Conservation (phyloP, 2,888 invertebrate species). For the Brachypalpus laphriformis region DNA sequence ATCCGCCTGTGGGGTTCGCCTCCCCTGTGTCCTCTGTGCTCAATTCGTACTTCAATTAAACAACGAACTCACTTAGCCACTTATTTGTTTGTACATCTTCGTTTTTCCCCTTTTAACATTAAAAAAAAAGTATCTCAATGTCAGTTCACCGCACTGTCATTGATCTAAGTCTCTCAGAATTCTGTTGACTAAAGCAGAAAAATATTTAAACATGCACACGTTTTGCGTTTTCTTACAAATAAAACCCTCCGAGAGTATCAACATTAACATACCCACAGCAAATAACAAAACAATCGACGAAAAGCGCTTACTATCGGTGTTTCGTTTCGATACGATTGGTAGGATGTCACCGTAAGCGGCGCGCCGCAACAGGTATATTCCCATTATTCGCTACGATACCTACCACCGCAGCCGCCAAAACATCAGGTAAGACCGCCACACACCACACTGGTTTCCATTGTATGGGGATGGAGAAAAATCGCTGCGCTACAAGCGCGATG, state of each 20-base stretch:
- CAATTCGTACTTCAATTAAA: not conserved
- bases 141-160: conserved; percentile 39
- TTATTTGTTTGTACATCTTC: not conserved
- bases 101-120: not conserved
- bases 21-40: too few species aligned
- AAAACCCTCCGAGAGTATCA: conserved; percentile 18
- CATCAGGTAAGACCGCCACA: conserved; percentile 9
- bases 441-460: conserved; percentile 27
- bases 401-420: conserved; percentile 46
- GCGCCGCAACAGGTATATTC: conserved; percentile 55
- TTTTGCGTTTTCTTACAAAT: not conserved
- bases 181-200: conserved; percentile 30
- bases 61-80: not conserved
- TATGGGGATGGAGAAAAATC: conserved; percentile 36
- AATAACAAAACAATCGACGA: conserved; percentile 35
- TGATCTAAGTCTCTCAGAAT: conserved; percentile 39
- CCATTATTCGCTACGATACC: conserved; percentile 46
- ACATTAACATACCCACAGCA: conserved; percentile 14
- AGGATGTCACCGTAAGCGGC: conserved; percentile 24
- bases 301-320: conserved; percentile 15
- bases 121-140: conserved; percentile 36
- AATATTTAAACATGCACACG: conserved; percentile 7
- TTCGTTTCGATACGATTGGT: conserved; percentile 13
- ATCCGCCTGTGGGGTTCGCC: too few species aligned
- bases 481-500: conserved; percentile 27